Conservation (phyloP, 2,797 vertebrate genomes). For the Leptoclinus maculatus region DNA sequence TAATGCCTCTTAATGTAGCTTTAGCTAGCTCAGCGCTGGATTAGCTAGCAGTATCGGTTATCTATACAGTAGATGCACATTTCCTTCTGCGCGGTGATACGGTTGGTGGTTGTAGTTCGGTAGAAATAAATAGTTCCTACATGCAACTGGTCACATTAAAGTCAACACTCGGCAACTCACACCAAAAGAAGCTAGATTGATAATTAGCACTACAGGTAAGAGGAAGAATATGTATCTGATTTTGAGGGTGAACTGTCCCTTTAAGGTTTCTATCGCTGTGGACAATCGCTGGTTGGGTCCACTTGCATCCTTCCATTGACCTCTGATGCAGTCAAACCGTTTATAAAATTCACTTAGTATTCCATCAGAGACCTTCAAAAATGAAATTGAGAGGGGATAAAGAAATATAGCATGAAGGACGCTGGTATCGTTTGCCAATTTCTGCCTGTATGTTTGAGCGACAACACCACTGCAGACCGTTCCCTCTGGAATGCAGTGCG, state of each 20-base stretch:
- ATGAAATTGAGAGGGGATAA: neutral
- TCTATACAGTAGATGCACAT: neutral
- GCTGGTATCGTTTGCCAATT: neutral
- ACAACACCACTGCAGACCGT: neutral
- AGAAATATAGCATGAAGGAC: neutral
- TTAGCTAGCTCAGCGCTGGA: neutral
- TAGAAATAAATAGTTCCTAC: neutral
- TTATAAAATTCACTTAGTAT: constrained; percentile 1
- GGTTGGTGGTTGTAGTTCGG: neutral
- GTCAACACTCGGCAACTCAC: neutral
- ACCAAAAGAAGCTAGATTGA: neutral
- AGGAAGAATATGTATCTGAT: neutral
- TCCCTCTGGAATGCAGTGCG: neutral
- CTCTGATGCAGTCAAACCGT: neutral
- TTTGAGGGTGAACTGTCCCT: neutral
- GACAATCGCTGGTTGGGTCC: neutral
- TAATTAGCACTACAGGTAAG: neutral
- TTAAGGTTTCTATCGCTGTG: neutral
- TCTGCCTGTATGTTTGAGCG: constrained; percentile 1
- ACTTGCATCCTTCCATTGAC: neutral
- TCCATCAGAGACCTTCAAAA: neutral
- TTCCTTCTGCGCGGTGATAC: neutral
- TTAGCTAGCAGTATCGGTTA: too few species aligned
- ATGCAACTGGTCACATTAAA: too few species aligned
- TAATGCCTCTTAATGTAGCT: neutral